Conservation (phyloP, 2,113 vertebrate genomes). For the Chloropsis hardwickii region DNA sequence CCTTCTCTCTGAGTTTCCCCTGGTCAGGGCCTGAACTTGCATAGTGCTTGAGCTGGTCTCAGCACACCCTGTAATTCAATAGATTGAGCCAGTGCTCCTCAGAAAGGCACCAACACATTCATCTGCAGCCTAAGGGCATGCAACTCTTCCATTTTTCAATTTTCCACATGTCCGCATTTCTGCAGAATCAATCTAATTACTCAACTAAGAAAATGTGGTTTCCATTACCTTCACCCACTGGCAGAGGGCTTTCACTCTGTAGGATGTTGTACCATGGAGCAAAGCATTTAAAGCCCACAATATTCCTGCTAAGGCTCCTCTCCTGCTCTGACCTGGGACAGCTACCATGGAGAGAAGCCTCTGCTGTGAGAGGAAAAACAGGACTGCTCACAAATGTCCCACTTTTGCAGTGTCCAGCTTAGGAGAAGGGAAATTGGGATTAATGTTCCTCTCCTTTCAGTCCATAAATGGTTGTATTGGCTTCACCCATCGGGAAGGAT, state of each 20-base stretch:
- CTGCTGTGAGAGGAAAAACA: background rate
- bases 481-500: background rate
- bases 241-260: background rate
- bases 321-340: background rate
- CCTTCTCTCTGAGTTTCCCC: background rate
- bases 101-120: background rate
- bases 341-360: background rate
- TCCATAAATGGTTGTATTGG: background rate
- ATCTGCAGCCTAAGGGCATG: constrained; percentile 7
- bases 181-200: constrained; percentile 32
- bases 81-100: background rate
- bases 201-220: background rate
- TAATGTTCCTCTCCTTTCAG: background rate
- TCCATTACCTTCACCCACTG: background rate
- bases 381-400: background rate
- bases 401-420: background rate
- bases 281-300: background rate
- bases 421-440: background rate
- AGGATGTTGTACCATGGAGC: background rate
- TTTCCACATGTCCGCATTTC: constrained; percentile 7
- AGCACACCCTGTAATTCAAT: background rate
- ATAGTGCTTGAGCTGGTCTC: background rate
- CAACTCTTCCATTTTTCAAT: constrained; percentile 12
- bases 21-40: background rate
- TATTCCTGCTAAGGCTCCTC: background rate